A percentile compares a stretch with the other conserved stretches of the same genome.
Evolutionary conservation across 2,113 vertebrate genomes (phyloP).

Genomic region (Sarotherodon lohbergeri): DNA sequence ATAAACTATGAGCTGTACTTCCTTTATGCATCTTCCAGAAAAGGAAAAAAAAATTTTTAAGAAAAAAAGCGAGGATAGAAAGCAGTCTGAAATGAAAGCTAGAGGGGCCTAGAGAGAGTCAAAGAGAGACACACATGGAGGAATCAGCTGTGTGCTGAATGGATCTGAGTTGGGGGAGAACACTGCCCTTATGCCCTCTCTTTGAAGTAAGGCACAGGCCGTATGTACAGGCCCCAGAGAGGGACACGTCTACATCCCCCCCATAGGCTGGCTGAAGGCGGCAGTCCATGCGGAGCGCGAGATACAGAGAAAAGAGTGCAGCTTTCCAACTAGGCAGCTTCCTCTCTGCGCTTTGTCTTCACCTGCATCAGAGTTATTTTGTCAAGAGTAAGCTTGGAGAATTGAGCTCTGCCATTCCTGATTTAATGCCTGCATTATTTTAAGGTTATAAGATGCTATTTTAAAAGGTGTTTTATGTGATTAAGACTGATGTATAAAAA

Average conservation of each 20-base stretch:
- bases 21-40: slow-evolving; percentile 28
- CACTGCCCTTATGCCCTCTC: slow-evolving; percentile 66
- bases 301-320: slow-evolving; percentile 5
- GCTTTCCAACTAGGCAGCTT: slow-evolving; percentile 17
- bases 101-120: slow-evolving; percentile 62
- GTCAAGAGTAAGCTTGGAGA: background rate
- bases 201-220: slow-evolving; percentile 76
- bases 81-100: slow-evolving; percentile 59
- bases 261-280: slow-evolving; percentile 62
- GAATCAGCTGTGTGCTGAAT: slow-evolving; percentile 68
- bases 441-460: background rate
- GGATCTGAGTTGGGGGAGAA: slow-evolving; percentile 57
- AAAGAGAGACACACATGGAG: slow-evolving; percentile 46
- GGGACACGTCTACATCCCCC: slow-evolving; percentile 61
- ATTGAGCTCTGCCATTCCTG: background rate
- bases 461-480: background rate
- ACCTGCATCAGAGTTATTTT: slow-evolving; percentile 3
- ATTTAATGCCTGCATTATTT: background rate
- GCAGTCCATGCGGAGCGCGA: slow-evolving; percentile 26
- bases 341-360: background rate
- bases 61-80: slow-evolving; percentile 4
- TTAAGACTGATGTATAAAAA: background rate
- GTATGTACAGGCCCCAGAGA: slow-evolving; percentile 69
- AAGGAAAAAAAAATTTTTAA: background rate
- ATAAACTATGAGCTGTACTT: slow-evolving; percentile 23